Evolutionary conservation across 35 echinoderm and acorn worm genomes (phyloP).

Genomic region (Strongylocentrotus purpuratus): DNA sequence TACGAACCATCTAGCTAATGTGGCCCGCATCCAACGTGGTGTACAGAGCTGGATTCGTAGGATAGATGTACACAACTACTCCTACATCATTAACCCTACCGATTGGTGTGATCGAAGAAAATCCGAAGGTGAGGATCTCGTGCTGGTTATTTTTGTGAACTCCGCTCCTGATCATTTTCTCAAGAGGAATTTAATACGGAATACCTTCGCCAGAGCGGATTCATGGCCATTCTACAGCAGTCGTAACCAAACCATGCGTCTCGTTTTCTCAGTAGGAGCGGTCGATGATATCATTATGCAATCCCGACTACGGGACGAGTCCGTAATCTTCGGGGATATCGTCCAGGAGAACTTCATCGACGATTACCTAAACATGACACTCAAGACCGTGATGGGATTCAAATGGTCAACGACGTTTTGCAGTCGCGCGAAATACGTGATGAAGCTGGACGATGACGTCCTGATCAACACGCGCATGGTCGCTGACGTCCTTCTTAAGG

Average conservation of each 20-base stretch:
- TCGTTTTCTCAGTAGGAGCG: constrained; percentile 26
- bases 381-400: constrained; percentile 51
- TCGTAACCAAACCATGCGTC: constrained; percentile 28
- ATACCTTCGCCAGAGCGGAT: constrained; percentile 6
- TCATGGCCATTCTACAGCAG: background rate
- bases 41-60: background rate
- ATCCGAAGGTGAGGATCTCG: background rate
- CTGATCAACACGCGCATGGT: constrained; percentile 15
- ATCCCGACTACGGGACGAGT: background rate
- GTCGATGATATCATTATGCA: constrained; percentile 22
- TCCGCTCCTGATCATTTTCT: constrained; percentile 40
- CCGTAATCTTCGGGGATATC: constrained; percentile 26
- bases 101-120: background rate
- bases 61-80: constrained; percentile 1
- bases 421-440: constrained; percentile 31
- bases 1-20: constrained; percentile 4
- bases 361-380: constrained; percentile 49
- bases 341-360: constrained; percentile 55
- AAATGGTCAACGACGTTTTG: constrained; percentile 43
- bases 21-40: constrained; percentile 20
- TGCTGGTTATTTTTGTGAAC: constrained; percentile 33
- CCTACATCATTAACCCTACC: constrained; percentile 28
- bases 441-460: constrained; percentile 62
- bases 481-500: background rate
- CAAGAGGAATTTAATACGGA: constrained; percentile 35